phyloP scores from a whole-genome alignment of 1,140 invertebrate genomes.

The Marisa cornuarietis region DNA sequence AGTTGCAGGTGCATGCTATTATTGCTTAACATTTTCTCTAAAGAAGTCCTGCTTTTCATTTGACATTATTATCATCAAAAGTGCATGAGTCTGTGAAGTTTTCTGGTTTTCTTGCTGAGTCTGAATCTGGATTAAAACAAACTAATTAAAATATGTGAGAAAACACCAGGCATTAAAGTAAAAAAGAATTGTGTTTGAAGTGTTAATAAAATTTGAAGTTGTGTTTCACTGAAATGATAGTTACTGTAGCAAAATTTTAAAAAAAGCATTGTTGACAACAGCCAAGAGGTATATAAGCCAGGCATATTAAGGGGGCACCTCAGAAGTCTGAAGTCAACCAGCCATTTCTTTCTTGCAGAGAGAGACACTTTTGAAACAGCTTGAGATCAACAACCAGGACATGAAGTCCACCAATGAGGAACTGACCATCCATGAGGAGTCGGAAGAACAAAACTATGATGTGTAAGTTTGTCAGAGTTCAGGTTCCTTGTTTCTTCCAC shows the following conservation, averaged over 20 bases:
- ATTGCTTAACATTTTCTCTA: neutral
- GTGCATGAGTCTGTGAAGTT: neutral
- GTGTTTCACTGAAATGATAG: no score
- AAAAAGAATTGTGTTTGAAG: no score
- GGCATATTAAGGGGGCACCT: no score
- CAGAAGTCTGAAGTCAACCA: no score
- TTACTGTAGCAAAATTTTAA: no score
- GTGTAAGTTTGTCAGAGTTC: constrained; percentile 67
- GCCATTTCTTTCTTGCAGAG: constrained; percentile 62
- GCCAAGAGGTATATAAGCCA: no score
- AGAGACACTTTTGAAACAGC: constrained; percentile 85
- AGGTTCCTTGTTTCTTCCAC: neutral
- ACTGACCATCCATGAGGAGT: constrained; percentile 79
- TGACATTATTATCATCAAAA: neutral
- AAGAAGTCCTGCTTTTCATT: neutral
- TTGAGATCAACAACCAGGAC: constrained; percentile 88
- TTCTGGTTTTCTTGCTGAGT: neutral
- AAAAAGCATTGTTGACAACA: no score
- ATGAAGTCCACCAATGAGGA: constrained; percentile 84
- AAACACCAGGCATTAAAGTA: no score
- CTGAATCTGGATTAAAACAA: neutral
- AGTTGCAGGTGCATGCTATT: constrained; percentile 76
- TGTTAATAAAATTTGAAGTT: no score
- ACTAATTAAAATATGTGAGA: no score
- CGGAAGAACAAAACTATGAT: constrained; percentile 91